These are phyloP conservation scores for Orchesellides sinensis DNA, from an alignment of 2,888 invertebrate genomes.

Conservation along the genomic window DNA sequence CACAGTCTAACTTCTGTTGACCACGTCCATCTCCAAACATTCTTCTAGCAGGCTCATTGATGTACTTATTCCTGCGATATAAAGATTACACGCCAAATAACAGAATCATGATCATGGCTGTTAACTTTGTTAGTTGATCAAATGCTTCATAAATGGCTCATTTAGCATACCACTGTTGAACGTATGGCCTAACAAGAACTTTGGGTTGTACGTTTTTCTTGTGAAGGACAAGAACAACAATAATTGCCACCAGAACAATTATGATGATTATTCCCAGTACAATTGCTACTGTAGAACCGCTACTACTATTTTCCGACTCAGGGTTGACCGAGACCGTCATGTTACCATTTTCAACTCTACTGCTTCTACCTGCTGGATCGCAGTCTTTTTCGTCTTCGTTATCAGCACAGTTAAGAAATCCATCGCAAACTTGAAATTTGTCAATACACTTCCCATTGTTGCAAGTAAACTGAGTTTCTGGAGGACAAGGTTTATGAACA, in stretches of 20 bases:
- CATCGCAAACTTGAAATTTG: constrained; percentile 73
- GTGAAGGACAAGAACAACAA: constrained; percentile 65
- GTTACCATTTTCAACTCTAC: neutral
- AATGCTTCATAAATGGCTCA: neutral
- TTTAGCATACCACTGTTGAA: constrained; percentile 70
- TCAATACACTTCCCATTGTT: constrained; percentile 79
- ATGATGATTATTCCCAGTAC: constrained; percentile 55
- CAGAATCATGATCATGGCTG: too few species aligned
- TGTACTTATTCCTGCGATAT: constrained; percentile 70
- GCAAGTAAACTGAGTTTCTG: constrained; percentile 80
- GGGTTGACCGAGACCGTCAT: neutral
- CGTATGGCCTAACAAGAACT: constrained; percentile 71
- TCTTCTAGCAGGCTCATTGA: constrained; percentile 70
- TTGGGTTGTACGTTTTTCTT: constrained; percentile 70
- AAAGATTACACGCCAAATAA: too few species aligned
- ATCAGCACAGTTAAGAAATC: constrained; percentile 67
- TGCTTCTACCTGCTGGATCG: neutral
- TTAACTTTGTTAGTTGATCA: neutral
- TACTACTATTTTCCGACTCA: neutral
- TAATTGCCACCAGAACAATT: constrained; percentile 55
- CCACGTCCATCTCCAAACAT: constrained; percentile 55
- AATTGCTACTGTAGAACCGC: constrained; percentile 50
- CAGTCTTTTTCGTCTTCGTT: constrained; percentile 65
- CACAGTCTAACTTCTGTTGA: constrained; percentile 59
- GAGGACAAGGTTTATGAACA: constrained; percentile 73